Percentiles rank a stretch among this genome's conserved stretches.
These are phyloP conservation scores for Amphipoea lucens DNA, from an alignment of 2,888 invertebrate species.

Conservation along the genomic window DNA sequence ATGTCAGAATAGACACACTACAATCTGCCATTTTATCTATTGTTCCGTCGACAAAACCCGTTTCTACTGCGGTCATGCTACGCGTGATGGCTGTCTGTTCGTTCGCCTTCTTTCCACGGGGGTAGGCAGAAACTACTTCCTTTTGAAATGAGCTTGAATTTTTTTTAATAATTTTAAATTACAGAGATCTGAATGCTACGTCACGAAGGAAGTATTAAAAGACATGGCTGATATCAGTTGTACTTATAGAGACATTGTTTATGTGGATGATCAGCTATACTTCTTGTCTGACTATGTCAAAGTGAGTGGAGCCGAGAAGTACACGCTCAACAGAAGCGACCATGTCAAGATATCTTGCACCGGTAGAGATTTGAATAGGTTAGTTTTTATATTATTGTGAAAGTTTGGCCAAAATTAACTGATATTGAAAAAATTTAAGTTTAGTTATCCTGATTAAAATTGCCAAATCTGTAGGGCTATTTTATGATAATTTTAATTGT, in stretches of 20 bases:
- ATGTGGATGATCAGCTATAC: slow-evolving; percentile 91
- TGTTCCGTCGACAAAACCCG: too few species aligned
- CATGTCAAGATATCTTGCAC: slow-evolving; percentile 93
- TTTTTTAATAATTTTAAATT: slow-evolving; percentile 64
- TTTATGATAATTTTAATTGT: background rate
- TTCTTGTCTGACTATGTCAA: slow-evolving; percentile 88
- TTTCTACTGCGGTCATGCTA: too few species aligned
- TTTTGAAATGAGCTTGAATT: background rate
- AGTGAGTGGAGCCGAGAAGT: slow-evolving; percentile 89
- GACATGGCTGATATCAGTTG: slow-evolving; percentile 82
- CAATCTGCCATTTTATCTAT: too few species aligned
- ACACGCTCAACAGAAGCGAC: slow-evolving; percentile 92
- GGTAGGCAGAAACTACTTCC: too few species aligned
- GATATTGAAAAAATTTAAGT: background rate
- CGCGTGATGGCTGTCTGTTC: too few species aligned
- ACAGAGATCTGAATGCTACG: slow-evolving; percentile 87
- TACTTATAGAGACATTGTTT: slow-evolving; percentile 92
- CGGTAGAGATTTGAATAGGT: slow-evolving; percentile 79
- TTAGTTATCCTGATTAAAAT: background rate
- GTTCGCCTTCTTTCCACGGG: too few species aligned
- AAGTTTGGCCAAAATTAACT: background rate
- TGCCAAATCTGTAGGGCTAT: background rate
- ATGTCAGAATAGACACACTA: too few species aligned
- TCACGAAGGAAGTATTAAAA: slow-evolving; percentile 73
- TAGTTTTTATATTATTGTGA: background rate